These are phyloP conservation scores for Clarias magur DNA, from an alignment of 2,113 vertebrate genomes.

Conservation along the genomic window DNA sequence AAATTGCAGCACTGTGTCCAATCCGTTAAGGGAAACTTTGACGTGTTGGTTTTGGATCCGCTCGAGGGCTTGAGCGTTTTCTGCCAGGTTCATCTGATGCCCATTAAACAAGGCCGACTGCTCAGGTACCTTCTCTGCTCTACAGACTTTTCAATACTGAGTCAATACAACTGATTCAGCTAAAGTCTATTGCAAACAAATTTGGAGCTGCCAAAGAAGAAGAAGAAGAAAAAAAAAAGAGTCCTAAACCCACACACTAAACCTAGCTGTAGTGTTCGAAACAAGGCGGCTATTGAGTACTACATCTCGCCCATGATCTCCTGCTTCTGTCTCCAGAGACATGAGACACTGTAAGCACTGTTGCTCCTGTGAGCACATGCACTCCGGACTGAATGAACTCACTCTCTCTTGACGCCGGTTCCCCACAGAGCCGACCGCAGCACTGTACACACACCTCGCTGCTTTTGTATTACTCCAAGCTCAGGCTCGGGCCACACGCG, in stretches of 20 bases:
- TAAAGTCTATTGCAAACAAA: conserved; percentile 14
- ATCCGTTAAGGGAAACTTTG: neutral
- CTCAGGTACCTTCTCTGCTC: neutral
- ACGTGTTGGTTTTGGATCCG: conserved; percentile 18
- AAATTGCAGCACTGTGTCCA: neutral
- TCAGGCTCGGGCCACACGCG: neutral
- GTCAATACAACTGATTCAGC: neutral
- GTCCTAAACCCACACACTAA: neutral
- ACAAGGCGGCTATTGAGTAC: conserved; percentile 44
- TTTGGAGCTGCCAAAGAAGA: neutral
- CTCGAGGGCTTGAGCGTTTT: neutral
- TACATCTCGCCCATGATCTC: neutral
- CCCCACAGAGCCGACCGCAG: conserved; percentile 1
- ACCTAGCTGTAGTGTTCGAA: neutral
- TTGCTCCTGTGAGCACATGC: conserved; percentile 36
- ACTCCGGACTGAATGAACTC: conserved; percentile 35
- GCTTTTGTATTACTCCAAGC: neutral
- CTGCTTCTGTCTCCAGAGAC: conserved; percentile 29
- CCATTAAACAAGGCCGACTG: neutral
- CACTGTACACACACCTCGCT: conserved; percentile 25
- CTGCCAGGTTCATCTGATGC: neutral
- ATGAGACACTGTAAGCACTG: conserved; percentile 39
- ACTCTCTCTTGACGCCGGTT: conserved; percentile 36
- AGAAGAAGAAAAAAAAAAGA: neutral
- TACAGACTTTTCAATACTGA: neutral